Percentiles rank a stretch among this genome's conserved stretches.
phyloP scores from a whole-genome alignment of 2,113 vertebrate genomes.

The Orthonyx spaldingii region DNA sequence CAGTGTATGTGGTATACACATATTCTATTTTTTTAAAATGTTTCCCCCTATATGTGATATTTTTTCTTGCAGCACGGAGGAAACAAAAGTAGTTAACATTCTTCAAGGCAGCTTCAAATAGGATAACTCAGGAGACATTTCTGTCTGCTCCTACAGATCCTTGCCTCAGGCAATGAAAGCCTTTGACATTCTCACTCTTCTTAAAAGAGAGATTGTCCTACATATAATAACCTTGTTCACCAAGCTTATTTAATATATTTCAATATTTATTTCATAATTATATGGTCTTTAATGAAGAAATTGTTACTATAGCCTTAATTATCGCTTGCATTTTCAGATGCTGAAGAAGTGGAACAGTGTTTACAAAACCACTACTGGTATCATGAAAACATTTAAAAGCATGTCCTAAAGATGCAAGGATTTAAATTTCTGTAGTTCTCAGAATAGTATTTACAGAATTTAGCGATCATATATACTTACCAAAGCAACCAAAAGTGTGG shows the following conservation, averaged over 20 bases:
- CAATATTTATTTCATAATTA: background rate
- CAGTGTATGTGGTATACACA: accelerated
- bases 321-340: background rate
- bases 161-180: background rate
- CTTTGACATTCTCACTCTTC: background rate
- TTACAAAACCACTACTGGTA: background rate
- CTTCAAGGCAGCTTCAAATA: background rate
- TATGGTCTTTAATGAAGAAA: background rate
- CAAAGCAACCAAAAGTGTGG: background rate
- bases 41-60: background rate
- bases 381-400: background rate
- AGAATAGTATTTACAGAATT: background rate
- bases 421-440: background rate
- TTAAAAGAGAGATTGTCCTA: background rate
- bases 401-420: background rate
- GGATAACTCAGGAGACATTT: background rate
- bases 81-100: background rate
- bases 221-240: background rate
- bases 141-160: background rate
- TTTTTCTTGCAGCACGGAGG: background rate
- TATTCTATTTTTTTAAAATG: background rate
- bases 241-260: background rate
- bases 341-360: background rate
- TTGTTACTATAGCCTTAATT: background rate
- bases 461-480: background rate